These are phyloP conservation scores for Boulengerochromis microlepis DNA, from an alignment of 2,113 vertebrate genomes.

Conservation along the genomic window DNA sequence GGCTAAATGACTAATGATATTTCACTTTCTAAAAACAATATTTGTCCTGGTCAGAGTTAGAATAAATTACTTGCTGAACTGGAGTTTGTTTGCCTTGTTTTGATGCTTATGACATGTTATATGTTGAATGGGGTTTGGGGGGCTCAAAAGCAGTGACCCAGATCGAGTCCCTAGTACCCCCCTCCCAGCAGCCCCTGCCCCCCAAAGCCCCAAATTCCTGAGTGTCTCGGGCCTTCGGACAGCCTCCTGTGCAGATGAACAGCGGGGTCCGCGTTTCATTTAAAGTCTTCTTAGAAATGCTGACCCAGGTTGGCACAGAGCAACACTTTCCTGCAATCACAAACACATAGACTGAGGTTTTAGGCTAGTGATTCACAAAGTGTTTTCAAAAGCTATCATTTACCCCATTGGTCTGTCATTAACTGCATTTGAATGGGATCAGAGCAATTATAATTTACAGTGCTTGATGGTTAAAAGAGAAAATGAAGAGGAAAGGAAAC, in stretches of 20 bases:
- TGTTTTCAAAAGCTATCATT: constrained; percentile 36
- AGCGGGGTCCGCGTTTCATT: constrained; percentile 43
- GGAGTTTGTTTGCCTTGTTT: neutral
- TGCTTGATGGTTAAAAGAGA: constrained; percentile 3
- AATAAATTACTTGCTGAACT: neutral
- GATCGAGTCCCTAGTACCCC: constrained; percentile 43
- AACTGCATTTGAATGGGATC: constrained; percentile 38
- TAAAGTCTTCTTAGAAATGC: constrained; percentile 8
- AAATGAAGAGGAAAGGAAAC: constrained; percentile 24
- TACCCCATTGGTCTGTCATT: constrained; percentile 46
- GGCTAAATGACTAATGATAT: neutral
- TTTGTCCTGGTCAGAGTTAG: neutral
- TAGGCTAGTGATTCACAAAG: constrained; percentile 46
- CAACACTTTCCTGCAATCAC: constrained; percentile 9
- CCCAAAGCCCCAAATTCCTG: constrained; percentile 57
- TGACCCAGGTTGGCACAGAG: constrained; percentile 14
- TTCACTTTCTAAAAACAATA: neutral
- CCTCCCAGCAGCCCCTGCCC: constrained; percentile 32
- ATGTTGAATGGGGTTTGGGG: constrained; percentile 29
- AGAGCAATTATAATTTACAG: constrained; percentile 39
- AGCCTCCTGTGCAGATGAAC: constrained; percentile 32
- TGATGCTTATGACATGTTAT: constrained; percentile 51
- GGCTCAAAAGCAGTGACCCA: constrained; percentile 67
- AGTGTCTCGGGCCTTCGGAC: constrained; percentile 35
- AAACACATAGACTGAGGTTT: constrained; percentile 9